Evolutionary conservation across 64 coral and sea anemone species (phyloP).

Genomic region (Pachyseris speciosa): DNA sequence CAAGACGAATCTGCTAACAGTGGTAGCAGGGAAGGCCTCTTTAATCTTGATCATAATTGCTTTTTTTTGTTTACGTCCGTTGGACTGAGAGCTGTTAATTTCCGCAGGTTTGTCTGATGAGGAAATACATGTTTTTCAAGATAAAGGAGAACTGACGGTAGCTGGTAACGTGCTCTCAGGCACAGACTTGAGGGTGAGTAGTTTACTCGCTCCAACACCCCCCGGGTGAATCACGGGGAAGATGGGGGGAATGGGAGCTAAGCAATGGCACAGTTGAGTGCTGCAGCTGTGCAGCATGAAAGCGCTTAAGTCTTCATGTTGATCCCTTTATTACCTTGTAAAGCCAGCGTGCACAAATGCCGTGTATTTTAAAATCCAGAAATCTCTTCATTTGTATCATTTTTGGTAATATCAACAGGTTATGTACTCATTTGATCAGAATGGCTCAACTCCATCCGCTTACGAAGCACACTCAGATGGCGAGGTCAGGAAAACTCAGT

Average conservation of each 20-base stretch:
- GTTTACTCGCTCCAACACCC: no score
- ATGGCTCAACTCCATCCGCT: conserved; percentile 58
- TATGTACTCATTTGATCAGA: conserved; percentile 84
- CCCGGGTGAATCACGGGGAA: background rate
- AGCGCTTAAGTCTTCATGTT: no score
- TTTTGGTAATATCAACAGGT: conserved; percentile 70
- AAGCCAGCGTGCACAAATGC: background rate
- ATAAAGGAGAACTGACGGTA: conserved; percentile 79
- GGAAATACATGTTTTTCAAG: conserved; percentile 71
- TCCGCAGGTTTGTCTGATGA: conserved; percentile 74
- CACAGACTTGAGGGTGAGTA: conserved; percentile 80
- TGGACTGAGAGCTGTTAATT: background rate
- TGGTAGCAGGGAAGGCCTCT: no score
- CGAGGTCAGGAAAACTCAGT: conserved; percentile 40
- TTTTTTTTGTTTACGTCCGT: no score
- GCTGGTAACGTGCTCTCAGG: conserved; percentile 78
- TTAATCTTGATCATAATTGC: no score
- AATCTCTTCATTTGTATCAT: background rate
- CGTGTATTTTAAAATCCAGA: no score
- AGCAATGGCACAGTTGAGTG: no score
- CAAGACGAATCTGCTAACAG: no score
- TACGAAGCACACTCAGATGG: conserved; percentile 96
- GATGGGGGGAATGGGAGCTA: background rate
- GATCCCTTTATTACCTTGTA: no score
- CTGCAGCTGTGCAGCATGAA: no score